Evolutionary conservation across 2,888 invertebrate genomes (phyloP).

Genomic region (Hermaeophaga mercurialis): DNA sequence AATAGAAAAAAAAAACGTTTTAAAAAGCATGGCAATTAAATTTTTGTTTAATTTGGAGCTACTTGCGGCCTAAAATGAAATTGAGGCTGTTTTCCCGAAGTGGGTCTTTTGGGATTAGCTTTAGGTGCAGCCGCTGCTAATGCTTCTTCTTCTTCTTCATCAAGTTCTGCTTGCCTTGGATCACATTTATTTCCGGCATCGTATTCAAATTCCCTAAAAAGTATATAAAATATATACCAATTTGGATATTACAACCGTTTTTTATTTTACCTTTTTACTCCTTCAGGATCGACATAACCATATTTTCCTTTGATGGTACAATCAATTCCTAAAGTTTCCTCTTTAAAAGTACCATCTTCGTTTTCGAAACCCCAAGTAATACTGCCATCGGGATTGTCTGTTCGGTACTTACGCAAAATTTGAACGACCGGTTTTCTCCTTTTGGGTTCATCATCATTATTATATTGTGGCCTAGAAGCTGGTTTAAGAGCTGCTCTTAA

Average conservation of each 20-base stretch:
- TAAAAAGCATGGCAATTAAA: slow-evolving; percentile 21
- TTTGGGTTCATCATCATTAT: slow-evolving; percentile 55
- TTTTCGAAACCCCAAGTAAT: slow-evolving; percentile 90
- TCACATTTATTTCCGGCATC: slow-evolving; percentile 79
- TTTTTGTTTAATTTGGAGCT: slow-evolving; percentile 18
- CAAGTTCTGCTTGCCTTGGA: slow-evolving; percentile 58
- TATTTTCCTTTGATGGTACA: slow-evolving; percentile 62
- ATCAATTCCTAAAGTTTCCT: slow-evolving; percentile 80
- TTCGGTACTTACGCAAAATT: slow-evolving; percentile 66
- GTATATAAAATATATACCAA: background rate
- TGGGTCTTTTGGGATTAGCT: slow-evolving; percentile 34
- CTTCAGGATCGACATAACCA: slow-evolving; percentile 85
- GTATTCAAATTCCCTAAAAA: slow-evolving; percentile 73
- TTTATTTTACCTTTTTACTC: slow-evolving; percentile 62
- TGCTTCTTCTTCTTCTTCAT: slow-evolving; percentile 47
- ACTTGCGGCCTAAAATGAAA: slow-evolving; percentile 40
- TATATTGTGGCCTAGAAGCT: slow-evolving; percentile 45
- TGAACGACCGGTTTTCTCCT: slow-evolving; percentile 54
- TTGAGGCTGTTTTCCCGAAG: slow-evolving; percentile 39
- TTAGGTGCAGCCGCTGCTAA: slow-evolving; percentile 31
- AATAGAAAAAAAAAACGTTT: slow-evolving; percentile 30
- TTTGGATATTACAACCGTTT: background rate
- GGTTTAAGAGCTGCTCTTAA: slow-evolving; percentile 50
- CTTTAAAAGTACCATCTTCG: slow-evolving; percentile 86
- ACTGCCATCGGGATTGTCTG: slow-evolving; percentile 80